Base-by-base conservation (phyloP, 2,888 invertebrate genomes). In the Lacanobia wlatinum region DNA sequence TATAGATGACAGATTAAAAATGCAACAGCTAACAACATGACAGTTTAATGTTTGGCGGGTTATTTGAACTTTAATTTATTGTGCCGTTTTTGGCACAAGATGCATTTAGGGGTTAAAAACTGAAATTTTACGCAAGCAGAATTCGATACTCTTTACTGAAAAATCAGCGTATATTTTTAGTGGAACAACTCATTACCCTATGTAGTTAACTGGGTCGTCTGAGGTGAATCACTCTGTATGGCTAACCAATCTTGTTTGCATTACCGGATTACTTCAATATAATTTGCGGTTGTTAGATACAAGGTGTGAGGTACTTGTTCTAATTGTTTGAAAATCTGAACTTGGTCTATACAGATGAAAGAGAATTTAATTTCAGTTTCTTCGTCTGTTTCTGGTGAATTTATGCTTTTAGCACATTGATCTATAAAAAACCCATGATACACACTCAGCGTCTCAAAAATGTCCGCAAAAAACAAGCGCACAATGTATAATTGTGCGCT, bases 131-230 rank as follows among this genome's bases (percentile, higher is more conserved):
- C 12, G 14, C 56, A 55, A 59, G 14, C 53, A 53, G 67, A 60
- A 78, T 69, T 72, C 55, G 59, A 70, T 80, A 80, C 78, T 66
- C 34, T 59, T 65, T 78, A 67, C 62, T 66, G 56, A 78, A 80
- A 84, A 80, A 82, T 64, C 50, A 23, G 53, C 53, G 53, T 70
- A 71, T 80, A 87, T 85, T 85, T 85, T 78, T 84, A 85, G 80
- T 78, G 67, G 50, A 55, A 62, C 61, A 65, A 56, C 78, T 82
- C 84, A 80, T 77, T 72, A 77, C 67, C 62, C 71, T 81, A 79
- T 79, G 73, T 64, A 70, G 74, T 56, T 76, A 84, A 80, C 72
- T 81, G 73, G 87, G 86, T 73, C 80, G 73, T 72, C 59, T 74
- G 60, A 65, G 60, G 64, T 86, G 86, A 86, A 73, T 86, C 86